These are phyloP conservation scores for Agapornis roseicollis DNA, from an alignment of 2,113 vertebrate species.

Conservation along the genomic window DNA sequence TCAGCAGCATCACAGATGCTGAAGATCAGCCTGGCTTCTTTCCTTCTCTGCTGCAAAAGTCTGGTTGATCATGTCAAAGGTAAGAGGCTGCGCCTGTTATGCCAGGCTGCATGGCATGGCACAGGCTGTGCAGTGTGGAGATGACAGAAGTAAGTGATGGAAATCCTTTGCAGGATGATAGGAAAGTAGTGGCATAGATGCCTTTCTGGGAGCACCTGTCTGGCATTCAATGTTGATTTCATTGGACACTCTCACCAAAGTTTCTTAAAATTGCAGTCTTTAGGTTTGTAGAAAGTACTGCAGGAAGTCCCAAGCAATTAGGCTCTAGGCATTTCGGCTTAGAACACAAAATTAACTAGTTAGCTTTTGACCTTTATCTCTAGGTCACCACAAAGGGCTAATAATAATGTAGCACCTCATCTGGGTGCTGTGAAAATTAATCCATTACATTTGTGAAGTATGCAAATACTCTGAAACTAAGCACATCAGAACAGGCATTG, in stretches of 20 bases:
- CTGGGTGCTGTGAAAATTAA: conserved; percentile 17
- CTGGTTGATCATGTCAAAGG: not conserved
- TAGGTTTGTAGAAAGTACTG: not conserved
- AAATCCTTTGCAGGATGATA: not conserved
- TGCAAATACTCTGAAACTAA: not conserved
- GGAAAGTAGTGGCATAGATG: accelerated
- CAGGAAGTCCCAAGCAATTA: not conserved
- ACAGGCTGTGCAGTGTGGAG: not conserved
- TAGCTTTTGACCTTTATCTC: conserved; percentile 19
- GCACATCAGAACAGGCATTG: not conserved
- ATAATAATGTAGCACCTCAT: not conserved
- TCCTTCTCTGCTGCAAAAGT: not conserved
- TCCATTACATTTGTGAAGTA: not conserved
- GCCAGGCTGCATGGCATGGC: not conserved
- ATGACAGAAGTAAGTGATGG: not conserved
- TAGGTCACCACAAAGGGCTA: not conserved
- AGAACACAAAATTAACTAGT: conserved; percentile 19
- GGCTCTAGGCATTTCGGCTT: not conserved
- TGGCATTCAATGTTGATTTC: accelerated
- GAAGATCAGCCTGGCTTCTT: not conserved
- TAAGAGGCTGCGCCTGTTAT: not conserved
- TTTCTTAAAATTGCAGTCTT: not conserved
- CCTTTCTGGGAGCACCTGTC: not conserved
- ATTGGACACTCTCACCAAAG: not conserved
- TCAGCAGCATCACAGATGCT: not conserved